Base-by-base conservation (phyloP, 2,113 vertebrate species). In the Dissostichus mawsoni region DNA sequence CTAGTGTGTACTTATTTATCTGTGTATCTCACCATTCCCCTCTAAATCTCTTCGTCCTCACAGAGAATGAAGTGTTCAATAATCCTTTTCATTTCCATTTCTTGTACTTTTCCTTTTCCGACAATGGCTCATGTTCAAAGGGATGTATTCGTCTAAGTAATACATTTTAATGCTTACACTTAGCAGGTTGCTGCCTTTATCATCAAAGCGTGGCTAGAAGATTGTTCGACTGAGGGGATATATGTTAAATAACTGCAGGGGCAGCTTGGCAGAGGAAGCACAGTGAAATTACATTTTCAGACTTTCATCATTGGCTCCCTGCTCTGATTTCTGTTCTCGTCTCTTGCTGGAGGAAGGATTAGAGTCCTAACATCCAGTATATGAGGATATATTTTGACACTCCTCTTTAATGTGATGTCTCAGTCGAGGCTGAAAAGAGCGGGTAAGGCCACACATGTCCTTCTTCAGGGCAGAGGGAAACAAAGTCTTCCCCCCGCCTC, bases 111-210 rank as follows among this genome's bases (percentile, higher is more conserved):
- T 75, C 53, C 57, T 41, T 74, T 76, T 76, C 81, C 73, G 73
- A 88, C 78, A 90, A 87, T 90, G 82, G 85, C 84, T 92, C 86
- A 73, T 78, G 84, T 95, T 95, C 92, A 94, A 93, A 92, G 92
- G 86, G 74, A 90, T 87, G 87, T 92, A 92, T 94, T 95, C 87
- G 93, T 94, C 94, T 91, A 81, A 89, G 91, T 84, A 83, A 90
- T 94, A 91, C 92, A 92, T 94, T 94, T 91, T 89, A 93, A 94
- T 91, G 92, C 84, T 72, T 76, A 83, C 87, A 90, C 82, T 90
- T 92, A 89, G 84, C 85, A 90, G 90, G 93, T 92, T 87, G 82
- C 86, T 79, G 87, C 83, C 86, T 92, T 92, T 87, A 94, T 95
- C 93, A 94, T 93, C 91, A 94, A 94, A 94, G 93, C 48, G 11